Percentiles rank a stretch among this genome's conserved stretches.
Evolutionary conservation across 2,888 invertebrate genomes (phyloP).

Genomic region (Phasia obesa): DNA sequence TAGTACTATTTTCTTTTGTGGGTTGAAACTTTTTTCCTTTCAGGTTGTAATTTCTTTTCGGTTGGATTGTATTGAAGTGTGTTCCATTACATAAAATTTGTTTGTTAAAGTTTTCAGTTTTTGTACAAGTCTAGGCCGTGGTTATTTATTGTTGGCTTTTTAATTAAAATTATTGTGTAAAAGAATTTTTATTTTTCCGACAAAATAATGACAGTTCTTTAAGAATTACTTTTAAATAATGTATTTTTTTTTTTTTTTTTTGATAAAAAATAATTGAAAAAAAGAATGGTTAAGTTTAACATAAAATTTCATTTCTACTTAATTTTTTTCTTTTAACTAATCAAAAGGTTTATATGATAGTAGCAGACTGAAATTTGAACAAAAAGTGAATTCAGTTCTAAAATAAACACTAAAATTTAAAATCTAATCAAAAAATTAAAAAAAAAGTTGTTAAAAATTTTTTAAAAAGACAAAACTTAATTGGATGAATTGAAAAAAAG

Average conservation of each 20-base stretch:
- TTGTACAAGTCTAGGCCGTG: slow-evolving; percentile 50
- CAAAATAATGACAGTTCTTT: slow-evolving; percentile 35
- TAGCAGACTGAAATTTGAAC: too few species aligned
- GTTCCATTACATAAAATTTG: slow-evolving; percentile 42
- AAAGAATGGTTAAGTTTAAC: too few species aligned
- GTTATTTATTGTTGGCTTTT: slow-evolving; percentile 57
- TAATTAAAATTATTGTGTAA: slow-evolving; percentile 23
- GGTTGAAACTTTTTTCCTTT: slow-evolving; percentile 49
- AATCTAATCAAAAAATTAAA: too few species aligned
- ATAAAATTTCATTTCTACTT: too few species aligned
- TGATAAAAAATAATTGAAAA: too few species aligned
- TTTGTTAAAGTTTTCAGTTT: slow-evolving; percentile 44
- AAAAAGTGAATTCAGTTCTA: too few species aligned
- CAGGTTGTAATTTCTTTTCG: slow-evolving; percentile 53
- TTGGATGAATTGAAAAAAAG: too few species aligned
- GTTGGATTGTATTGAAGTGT: slow-evolving; percentile 58
- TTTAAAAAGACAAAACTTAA: too few species aligned
- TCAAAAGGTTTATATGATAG: too few species aligned
- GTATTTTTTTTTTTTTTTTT: not conserved
- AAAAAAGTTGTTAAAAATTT: too few species aligned
- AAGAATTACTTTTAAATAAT: not conserved
- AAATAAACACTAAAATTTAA: too few species aligned
- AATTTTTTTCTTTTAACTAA: too few species aligned
- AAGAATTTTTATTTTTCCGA: slow-evolving; percentile 31
- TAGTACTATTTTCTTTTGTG: slow-evolving; percentile 31